These are phyloP conservation scores for Nebria brevicollis DNA, from an alignment of 2,888 invertebrate genomes.

Conservation along the genomic window DNA sequence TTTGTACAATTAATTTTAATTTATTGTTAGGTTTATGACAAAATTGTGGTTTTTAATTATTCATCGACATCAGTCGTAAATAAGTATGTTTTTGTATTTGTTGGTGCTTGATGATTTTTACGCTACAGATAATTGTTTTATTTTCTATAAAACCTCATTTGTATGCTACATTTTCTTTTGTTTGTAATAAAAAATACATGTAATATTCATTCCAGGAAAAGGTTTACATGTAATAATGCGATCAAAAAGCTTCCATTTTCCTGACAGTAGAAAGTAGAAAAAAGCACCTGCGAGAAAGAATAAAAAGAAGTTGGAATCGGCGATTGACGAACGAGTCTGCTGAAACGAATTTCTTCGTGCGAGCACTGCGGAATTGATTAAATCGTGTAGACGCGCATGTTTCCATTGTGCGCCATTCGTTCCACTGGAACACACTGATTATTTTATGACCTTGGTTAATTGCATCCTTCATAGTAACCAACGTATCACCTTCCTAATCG, in stretches of 20 bases:
- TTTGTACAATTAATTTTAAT: no score
- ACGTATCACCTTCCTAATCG: not conserved
- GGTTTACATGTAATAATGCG: not conserved
- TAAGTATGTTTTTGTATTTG: no score
- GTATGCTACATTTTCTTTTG: no score
- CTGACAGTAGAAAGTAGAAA: slow-evolving; percentile 6
- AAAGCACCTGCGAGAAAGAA: slow-evolving; percentile 32
- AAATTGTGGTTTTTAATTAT: no score
- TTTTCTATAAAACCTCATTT: no score
- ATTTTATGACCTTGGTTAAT: slow-evolving; percentile 44
- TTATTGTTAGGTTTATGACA: no score
- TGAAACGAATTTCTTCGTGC: slow-evolving; percentile 33
- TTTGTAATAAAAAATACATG: not conserved
- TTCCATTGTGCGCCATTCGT: no score
- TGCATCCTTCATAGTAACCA: slow-evolving; percentile 16
- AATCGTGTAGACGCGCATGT: slow-evolving; percentile 23
- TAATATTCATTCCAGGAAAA: not conserved
- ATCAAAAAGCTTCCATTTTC: not conserved
- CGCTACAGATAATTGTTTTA: no score
- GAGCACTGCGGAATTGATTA: slow-evolving; percentile 32
- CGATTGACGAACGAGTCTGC: slow-evolving; percentile 26
- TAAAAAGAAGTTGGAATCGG: slow-evolving; percentile 13
- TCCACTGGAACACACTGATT: slow-evolving; percentile 35
- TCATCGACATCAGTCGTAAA: no score
- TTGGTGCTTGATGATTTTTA: no score